Evolutionary conservation across 2,113 vertebrate species (phyloP).

Genomic region (Notothenia coriiceps): DNA sequence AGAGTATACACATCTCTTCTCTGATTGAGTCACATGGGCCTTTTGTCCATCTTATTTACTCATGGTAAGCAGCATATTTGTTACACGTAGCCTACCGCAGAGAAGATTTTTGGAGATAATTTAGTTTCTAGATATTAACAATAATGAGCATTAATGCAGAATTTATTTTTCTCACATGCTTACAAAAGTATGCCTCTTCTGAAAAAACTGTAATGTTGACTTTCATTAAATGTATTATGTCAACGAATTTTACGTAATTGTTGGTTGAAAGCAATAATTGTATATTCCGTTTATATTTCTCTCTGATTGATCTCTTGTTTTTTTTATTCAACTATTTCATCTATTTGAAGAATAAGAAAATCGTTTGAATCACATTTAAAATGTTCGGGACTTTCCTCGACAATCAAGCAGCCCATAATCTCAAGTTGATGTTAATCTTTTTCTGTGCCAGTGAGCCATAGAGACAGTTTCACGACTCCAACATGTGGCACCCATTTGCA

Average conservation of each 20-base stretch:
- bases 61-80: no score
- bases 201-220: no score
- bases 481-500: conserved; percentile 50
- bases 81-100: no score
- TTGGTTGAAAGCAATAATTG: no score
- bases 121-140: conserved; percentile 39
- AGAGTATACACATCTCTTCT: conserved; percentile 29
- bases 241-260: no score
- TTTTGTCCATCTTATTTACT: neutral
- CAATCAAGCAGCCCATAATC: neutral
- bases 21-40: conserved; percentile 50
- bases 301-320: neutral
- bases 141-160: neutral
- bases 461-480: conserved; percentile 68
- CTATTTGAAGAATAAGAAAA: conserved; percentile 17
- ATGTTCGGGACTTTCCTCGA: conserved; percentile 62
- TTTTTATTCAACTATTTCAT: conserved; percentile 3
- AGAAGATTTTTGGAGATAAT: conserved; percentile 33
- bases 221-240: no score
- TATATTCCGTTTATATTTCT: no score
- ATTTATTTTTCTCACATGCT: no score
- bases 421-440: neutral
- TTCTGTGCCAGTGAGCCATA: conserved; percentile 31
- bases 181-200: neutral
- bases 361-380: neutral